phyloP scores from a whole-genome alignment of 2,888 invertebrate species.

The Cephus spinipes region DNA sequence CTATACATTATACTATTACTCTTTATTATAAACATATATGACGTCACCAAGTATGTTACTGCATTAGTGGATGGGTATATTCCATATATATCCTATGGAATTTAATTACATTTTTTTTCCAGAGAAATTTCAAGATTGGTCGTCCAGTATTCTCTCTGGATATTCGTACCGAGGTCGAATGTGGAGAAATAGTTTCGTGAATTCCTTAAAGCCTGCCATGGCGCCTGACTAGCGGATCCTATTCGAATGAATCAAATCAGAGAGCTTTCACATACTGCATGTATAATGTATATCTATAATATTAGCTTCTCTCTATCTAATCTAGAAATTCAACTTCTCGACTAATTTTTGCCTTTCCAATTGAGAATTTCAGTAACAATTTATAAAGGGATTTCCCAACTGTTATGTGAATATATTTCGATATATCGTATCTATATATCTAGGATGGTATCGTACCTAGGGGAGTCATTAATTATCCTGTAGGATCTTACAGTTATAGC shows the following conservation, averaged over 20 bases:
- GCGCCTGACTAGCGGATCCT: not conserved
- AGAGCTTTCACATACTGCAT: not conserved
- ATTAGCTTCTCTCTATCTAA: no score
- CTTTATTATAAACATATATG: not conserved
- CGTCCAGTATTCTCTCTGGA: not conserved
- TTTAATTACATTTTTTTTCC: not conserved
- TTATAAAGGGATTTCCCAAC: not conserved
- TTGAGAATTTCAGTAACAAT: not conserved
- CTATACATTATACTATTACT: not conserved
- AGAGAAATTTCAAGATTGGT: not conserved
- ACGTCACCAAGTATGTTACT: not conserved
- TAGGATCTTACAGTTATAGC: not conserved
- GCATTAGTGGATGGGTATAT: not conserved
- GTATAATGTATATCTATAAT: not conserved
- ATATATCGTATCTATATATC: not conserved
- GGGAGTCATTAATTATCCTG: not conserved
- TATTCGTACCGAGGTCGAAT: not conserved
- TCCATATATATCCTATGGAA: not conserved
- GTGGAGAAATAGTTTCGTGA: not conserved
- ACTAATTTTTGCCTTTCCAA: not conserved
- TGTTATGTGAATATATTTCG: not conserved
- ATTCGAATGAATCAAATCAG: not conserved
- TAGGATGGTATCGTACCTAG: not conserved
- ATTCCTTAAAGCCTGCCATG: not conserved
- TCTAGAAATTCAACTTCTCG: not conserved